Base-by-base conservation (phyloP, 2,113 vertebrate species). In the Tichodroma muraria region DNA sequence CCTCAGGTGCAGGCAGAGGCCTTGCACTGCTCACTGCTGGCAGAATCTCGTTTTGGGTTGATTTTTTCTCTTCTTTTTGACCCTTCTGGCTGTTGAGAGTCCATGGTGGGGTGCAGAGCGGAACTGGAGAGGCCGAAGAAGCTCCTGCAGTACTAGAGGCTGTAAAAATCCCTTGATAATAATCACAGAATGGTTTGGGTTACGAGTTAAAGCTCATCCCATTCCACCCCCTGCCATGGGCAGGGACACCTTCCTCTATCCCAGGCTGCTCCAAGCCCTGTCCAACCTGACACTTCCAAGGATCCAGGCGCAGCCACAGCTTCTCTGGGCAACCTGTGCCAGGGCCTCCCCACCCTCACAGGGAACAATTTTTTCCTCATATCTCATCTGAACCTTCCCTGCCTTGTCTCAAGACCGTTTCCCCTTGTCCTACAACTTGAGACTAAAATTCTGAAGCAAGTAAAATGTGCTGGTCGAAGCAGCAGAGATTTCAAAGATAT, bases 181-280 rank as follows among this genome's bases (percentile, higher is more conserved):
- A 35, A 54, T 42, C 15, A 6, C 18, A 47, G 47, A 54, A 42
- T 54, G n/a, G n/a, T 11, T 31, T 68, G 24, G 24, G 28, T 16
- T 30, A 16, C 1, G 4, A 54, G 12, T 42, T 27, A 54, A 82
- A 61, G 22, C 1, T 33, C 15, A 50, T 19, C 31, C 40, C 18
- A 19, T 69, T 31, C 14, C n/a, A 35, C 2, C 6, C 17, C 9
- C 1, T 53, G 4, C 40, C 47, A 49, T 19, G 14, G 30, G 17
- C 30, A 69, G 54, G 47, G 70, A 68, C 40, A 54, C 4, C 8
- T 76, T 1, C 30, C 47, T 27, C 30, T 7, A 3, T 1, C 17
- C 30, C 78, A 89, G 21, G 10, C 0, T 61, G n/a, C 9, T 82
- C 54, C 69, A 75, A 47, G 11, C 30, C 7, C 11, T 0, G 0